Evolutionary conservation across 2,797 vertebrate species (phyloP), one percentile per base, ranked within the genome.

Genomic region (Ibycter americanus): DNA sequence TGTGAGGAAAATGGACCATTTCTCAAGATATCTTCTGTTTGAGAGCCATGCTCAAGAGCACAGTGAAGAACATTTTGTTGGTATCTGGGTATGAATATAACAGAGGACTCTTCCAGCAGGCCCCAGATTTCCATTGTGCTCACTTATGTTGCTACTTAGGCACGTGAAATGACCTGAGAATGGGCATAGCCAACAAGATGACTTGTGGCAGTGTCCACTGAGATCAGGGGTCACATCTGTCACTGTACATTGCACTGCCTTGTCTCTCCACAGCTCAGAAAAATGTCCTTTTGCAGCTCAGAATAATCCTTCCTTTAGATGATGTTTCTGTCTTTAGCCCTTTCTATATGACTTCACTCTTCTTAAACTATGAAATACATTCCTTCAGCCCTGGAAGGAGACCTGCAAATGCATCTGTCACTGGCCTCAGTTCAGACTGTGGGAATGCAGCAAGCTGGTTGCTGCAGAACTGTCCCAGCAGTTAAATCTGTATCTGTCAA

Each of bases 281-380:
- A 72, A 76, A 12, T 74, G 47, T 87, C 47, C 19, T 92, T 31
- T 84, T 87, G 47, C 40, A 51, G 46, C 59, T 88, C 51, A 36
- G 58, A 84, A 70, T 96, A 74, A 74, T 89, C 67, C 46, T 83
- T 91, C 71, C 52, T 91, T 89, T 82, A 94, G 62, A 40, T 81
- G 51, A 76, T 89, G 34, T 66, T 90, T 94, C 77, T 63, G 19
- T 94, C 76, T 89, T 94, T 66, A 79, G 25, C 51, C 49, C 23
- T 91, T 93, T 59, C 77, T 95, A 73, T 47, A 56, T 77, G 55
- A 46, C 47, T 95, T 96, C 71, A 73, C 27, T 87, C 27, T 80
- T 84, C 59, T 73, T 77, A 87, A 89, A 72, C 66, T 76, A 42
- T 59, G 49, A 76, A 82, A 77, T 89, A 40, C 11, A 34, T 89